A percentile compares a stretch with the other conserved stretches of the same genome.
phyloP scores from a whole-genome alignment of 2,888 invertebrate genomes.

The Hesperia comma region DNA sequence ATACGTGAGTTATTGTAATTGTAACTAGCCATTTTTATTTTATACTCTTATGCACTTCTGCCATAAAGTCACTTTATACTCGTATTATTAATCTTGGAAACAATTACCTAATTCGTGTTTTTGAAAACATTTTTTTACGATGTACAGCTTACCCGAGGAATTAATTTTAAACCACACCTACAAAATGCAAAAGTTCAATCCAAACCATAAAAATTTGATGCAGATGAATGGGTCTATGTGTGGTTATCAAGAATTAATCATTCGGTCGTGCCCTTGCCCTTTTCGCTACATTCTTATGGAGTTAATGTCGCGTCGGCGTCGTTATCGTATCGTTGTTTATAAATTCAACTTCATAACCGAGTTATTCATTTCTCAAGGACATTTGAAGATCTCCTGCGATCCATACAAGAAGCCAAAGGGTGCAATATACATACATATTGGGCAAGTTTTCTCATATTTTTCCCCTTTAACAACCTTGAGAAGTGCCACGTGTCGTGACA shows the following conservation, averaged over 20 bases:
- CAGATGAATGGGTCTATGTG: too few species aligned
- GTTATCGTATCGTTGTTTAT: conserved; percentile 4
- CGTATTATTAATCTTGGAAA: too few species aligned
- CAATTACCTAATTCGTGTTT: too few species aligned
- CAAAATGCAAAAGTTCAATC: too few species aligned
- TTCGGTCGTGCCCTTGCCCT: not conserved
- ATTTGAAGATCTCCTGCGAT: conserved; percentile 44
- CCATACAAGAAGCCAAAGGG: conserved; percentile 45
- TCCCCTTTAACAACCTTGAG: conserved; percentile 31
- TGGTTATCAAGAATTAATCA: not conserved
- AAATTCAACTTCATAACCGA: conserved; percentile 30
- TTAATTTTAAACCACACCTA: too few species aligned
- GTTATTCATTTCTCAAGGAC: conserved; percentile 43
- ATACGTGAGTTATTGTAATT: too few species aligned
- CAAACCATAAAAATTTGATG: too few species aligned
- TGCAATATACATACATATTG: conserved; percentile 49
- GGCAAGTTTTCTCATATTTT: conserved; percentile 49
- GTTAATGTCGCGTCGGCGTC: not conserved
- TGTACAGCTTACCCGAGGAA: too few species aligned
- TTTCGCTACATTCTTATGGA: not conserved
- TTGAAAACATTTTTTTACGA: too few species aligned
- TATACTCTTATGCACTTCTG: too few species aligned
- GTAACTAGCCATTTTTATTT: too few species aligned
- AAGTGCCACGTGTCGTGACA: conserved; percentile 33
- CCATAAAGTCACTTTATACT: too few species aligned